Conservation (phyloP, 2,113 vertebrate species). For the Phrynosoma platyrhinos region DNA sequence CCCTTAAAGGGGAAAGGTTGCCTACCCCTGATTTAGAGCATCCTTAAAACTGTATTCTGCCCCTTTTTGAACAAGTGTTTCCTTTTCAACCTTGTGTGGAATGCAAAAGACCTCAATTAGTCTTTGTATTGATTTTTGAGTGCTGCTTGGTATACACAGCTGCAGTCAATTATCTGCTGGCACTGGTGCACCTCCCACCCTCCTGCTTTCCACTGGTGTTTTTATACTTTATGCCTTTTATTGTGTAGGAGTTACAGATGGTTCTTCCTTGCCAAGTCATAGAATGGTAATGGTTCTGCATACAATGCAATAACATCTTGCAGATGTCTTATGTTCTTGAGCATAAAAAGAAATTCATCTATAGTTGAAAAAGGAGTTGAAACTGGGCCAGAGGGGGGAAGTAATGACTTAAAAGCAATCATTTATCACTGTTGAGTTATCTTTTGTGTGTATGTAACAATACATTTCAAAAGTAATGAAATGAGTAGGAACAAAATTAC, state of each 20-base stretch:
- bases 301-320: background rate
- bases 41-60: background rate
- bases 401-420: too few species aligned
- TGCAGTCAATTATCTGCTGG: conserved; percentile 22
- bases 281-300: background rate
- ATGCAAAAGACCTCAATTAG: conserved; percentile 4
- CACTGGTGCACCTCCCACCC: background rate
- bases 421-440: too few species aligned
- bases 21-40: background rate
- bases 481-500: too few species aligned
- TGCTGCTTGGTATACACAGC: conserved; percentile 6
- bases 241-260: background rate
- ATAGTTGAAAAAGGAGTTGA: background rate
- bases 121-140: conserved; percentile 21
- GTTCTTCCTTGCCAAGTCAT: conserved; percentile 4
- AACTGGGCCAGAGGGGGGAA: background rate
- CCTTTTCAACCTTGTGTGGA: background rate
- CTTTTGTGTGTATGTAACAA: too few species aligned
- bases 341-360: background rate
- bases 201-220: conserved; percentile 16
- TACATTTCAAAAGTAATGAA: too few species aligned
- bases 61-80: background rate
- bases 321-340: background rate
- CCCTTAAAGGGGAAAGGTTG: too few species aligned
- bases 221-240: conserved; percentile 1